Percentiles rank a stretch among this genome's conserved stretches.
phyloP scores from a whole-genome alignment of 2,888 invertebrate genomes.

The Biston betularia region DNA sequence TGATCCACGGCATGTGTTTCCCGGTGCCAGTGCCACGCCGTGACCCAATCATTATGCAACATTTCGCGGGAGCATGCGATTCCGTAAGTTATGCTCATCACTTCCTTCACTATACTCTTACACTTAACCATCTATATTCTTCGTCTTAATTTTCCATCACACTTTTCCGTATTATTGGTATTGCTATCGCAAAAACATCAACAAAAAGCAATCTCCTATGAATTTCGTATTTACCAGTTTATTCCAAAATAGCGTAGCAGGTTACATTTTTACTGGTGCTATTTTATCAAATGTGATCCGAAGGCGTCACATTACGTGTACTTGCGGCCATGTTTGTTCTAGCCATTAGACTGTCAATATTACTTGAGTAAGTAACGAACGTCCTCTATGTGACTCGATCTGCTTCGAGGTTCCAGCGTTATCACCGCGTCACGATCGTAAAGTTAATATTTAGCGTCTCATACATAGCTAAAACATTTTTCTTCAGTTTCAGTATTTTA shows the following conservation, averaged over 20 bases:
- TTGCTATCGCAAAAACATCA: constrained; percentile 3
- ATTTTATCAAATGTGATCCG: constrained; percentile 43
- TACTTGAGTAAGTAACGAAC: constrained; percentile 53
- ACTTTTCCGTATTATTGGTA: constrained; percentile 4
- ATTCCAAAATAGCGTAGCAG: constrained; percentile 24
- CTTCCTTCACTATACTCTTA: constrained; percentile 23
- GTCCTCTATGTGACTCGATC: constrained; percentile 66
- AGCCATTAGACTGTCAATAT: constrained; percentile 66
- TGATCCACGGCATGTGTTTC: constrained; percentile 59
- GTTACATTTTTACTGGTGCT: constrained; percentile 21
- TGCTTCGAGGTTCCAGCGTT: constrained; percentile 53
- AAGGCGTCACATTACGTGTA: constrained; percentile 53
- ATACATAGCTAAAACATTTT: constrained; percentile 32
- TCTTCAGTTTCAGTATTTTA: constrained; percentile 24
- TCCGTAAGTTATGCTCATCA: constrained; percentile 65
- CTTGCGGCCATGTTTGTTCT: constrained; percentile 71
- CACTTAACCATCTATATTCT: neutral
- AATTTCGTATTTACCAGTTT: neutral
- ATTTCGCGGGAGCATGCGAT: constrained; percentile 56
- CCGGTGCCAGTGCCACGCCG: constrained; percentile 56
- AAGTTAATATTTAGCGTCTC: constrained; percentile 45
- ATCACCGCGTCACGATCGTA: constrained; percentile 52
- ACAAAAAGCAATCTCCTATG: constrained; percentile 3
- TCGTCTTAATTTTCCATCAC: neutral
- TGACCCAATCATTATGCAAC: constrained; percentile 73